Base-by-base conservation (phyloP, 2,113 vertebrate genomes). In the Neolamprologus ventralis region DNA sequence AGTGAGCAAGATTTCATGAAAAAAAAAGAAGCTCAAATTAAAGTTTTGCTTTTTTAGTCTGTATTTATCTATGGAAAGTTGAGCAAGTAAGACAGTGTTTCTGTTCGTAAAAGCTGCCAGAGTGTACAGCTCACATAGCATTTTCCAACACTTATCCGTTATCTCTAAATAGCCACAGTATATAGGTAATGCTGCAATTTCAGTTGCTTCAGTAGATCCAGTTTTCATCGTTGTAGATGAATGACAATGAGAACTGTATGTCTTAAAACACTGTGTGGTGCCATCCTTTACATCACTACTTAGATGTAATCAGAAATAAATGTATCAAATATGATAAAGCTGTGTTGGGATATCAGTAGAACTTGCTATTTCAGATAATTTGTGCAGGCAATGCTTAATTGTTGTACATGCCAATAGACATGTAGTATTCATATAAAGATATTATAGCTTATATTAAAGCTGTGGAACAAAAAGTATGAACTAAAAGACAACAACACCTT, bases 1-100 rank as follows among this genome's bases (percentile, higher is more conserved):
- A 83, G 63, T 54, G 87, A 94, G 55, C 83, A 87, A 82, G 87
- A 92, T 91, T 92, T 91, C 14, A 89, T 47, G 9, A 82, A 35
- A 37, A 65, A 33, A 49, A 28, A 86, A 37, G 9, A 65, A 73
- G 81, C 31, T 87, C 4, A 88, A 88, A 93, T 91, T 75, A 82
- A 89, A 89, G 37, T 21, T 86, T 73, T 53, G 8, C 8, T 80
- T 68, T 75, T 88, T 82, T 81, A 8, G 21, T 42, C 54, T 51
- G 4, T 33, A 31, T 90, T 89, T 84, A 75, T 82, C 21, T 17
- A n/a, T 65, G 19, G 33, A 37, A 85, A 83, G 79, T 31, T 88
- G 19, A 85, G 45, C 28, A 83, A 75, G 33, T 45, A n/a, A 14
- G 3, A 42, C 6, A 9, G 16, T 7, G 37, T 10, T 33, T 23